Evolutionary conservation across 2,113 vertebrate species (phyloP).

Genomic region (Carollia perspicillata): DNA sequence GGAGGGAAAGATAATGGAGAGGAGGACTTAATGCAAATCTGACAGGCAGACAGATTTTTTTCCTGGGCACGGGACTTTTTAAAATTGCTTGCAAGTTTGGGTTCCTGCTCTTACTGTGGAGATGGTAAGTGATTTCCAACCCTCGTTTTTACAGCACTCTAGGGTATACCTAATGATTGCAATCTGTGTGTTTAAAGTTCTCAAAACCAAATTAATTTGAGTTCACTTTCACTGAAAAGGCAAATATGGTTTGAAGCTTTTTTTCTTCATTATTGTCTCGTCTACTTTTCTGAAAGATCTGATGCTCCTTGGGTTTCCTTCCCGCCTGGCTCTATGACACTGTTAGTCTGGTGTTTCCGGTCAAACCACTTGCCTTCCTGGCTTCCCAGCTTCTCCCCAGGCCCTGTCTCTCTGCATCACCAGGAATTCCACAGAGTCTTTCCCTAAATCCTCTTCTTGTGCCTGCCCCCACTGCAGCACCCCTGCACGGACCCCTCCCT

Average conservation of each 20-base stretch:
- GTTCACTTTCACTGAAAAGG: slow-evolving; percentile 39
- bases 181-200: slow-evolving; percentile 40
- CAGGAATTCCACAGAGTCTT: neutral
- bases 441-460: neutral
- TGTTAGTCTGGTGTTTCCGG: neutral
- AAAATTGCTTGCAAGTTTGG: neutral
- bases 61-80: neutral
- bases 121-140: slow-evolving; percentile 47
- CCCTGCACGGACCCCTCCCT: no score
- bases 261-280: neutral
- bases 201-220: slow-evolving; percentile 50
- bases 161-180: slow-evolving; percentile 48
- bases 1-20: neutral
- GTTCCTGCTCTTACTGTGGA: neutral
- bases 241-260: neutral
- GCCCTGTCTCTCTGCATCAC: neutral
- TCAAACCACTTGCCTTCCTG: neutral
- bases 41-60: neutral
- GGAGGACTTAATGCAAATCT: neutral
- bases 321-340: neutral
- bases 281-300: neutral
- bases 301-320: neutral
- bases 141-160: slow-evolving; percentile 35
- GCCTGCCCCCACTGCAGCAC: neutral
- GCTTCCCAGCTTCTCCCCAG: neutral